Base-by-base conservation (phyloP, 1,140 invertebrate genomes). In the Bicyclus anynana region DNA sequence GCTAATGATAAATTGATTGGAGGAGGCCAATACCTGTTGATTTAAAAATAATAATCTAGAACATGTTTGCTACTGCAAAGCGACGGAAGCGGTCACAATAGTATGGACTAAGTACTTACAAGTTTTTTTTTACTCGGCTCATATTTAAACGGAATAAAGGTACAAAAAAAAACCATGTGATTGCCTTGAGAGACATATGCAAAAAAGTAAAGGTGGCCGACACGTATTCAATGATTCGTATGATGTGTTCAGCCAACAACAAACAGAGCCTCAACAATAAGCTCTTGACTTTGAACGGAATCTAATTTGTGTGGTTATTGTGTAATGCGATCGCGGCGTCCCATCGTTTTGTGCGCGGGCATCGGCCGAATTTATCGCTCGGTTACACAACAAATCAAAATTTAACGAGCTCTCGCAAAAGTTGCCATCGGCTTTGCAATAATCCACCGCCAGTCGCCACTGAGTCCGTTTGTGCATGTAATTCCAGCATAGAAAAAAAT, bases 231-330 rank as follows among this genome's bases (percentile, higher is more conserved):
- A 79, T 74, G 66, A 72, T 57, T 72, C 70, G 76, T 74, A 58
- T 78, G 71, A 84, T 82, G 62, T 73, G 72, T 80, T 80, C 80
- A 69, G 50, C 69, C 54, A 62, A 80, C 74, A 78, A 80, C 79
- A 82, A 87, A 84, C 74, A 80, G 59, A 59, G 73, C 72, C 50
- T 72, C 66, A 70, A 83, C 82, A 87, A 83, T 80, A 69, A 77
- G 69, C 66, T 75, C 72, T 84, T 86, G 83, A 87, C 84, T 87
- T 84, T 77, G 73, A 77, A 77, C 74, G 77, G 79, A 87, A 87
- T 87, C 83, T 87, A 87, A 87, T 87, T 86, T 87, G 80, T 82
- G 73, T 68, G 73, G 76, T 84, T 84, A 86, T 86, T 87, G 83
- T 87, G 81, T 80, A 84, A 84, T 77, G 71, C 65, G 76, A 84